These are phyloP conservation scores for Melitaea cinxia DNA, from an alignment of 1,140 invertebrate genomes.

Conservation along the genomic window DNA sequence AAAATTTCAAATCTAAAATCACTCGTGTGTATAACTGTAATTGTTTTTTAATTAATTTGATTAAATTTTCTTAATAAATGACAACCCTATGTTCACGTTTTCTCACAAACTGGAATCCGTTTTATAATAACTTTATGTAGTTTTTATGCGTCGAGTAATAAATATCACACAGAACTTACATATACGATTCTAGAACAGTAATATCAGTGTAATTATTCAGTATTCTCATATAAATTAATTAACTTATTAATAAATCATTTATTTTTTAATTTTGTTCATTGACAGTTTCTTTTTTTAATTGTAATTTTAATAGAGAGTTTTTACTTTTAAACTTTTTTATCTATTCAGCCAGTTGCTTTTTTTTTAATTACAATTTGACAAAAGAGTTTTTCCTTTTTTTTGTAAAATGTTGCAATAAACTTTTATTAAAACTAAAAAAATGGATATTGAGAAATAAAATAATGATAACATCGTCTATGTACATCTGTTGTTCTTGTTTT, in stretches of 20 bases:
- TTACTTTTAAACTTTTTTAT: too few species aligned
- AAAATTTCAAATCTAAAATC: too few species aligned
- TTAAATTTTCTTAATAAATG: neutral
- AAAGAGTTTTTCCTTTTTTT: conserved; percentile 2
- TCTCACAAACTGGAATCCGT: conserved; percentile 1
- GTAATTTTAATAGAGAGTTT: neutral
- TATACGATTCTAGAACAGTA: conserved; percentile 2
- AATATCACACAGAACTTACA: conserved; percentile 1
- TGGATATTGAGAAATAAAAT: conserved; percentile 27
- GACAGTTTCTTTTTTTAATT: neutral
- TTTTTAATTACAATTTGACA: neutral
- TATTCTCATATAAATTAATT: conserved; percentile 7
- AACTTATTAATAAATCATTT: neutral
- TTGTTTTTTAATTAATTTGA: too few species aligned
- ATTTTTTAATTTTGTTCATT: neutral
- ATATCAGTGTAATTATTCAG: neutral
- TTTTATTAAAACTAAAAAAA: conserved; percentile 29
- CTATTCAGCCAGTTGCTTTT: too few species aligned
- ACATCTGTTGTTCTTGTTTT: conserved; percentile 15
- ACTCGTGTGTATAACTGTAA: too few species aligned
- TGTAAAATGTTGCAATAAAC: conserved; percentile 24
- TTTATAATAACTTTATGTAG: conserved; percentile 10
- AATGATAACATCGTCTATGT: conserved; percentile 32
- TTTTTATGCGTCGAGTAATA: conserved; percentile 5
- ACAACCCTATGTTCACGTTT: neutral